Conservation (phyloP, 2,797 vertebrate genomes). For the Enteromius anoplus region DNA sequence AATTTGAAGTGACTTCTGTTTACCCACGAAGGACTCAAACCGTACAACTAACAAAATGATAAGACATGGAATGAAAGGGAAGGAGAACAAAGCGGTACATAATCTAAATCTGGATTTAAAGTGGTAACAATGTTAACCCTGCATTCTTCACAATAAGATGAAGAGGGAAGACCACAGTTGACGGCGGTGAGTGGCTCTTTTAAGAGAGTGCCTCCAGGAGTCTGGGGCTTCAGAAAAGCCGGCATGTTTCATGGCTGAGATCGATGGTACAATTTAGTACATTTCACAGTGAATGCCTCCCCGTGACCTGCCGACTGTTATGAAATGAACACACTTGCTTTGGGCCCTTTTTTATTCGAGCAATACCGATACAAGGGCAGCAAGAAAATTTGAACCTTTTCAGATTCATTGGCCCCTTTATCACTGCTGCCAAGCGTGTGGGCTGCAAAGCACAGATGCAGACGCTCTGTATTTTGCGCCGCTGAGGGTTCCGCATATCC, state of each 20-base stretch:
- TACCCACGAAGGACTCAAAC: constrained; percentile 61
- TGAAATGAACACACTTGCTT: constrained; percentile 78
- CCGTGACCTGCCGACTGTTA: constrained; percentile 78
- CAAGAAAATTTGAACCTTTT: constrained; percentile 79
- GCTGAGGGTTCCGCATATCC: constrained; percentile 27
- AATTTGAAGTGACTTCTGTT: constrained; percentile 70
- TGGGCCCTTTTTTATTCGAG: constrained; percentile 69
- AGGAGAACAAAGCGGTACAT: constrained; percentile 21
- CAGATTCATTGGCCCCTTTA: constrained; percentile 78
- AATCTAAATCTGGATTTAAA: constrained; percentile 49
- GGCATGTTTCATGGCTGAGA: constrained; percentile 76
- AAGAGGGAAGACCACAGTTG: constrained; percentile 31
- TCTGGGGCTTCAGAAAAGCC: constrained; percentile 74
- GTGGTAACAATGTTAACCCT: constrained; percentile 38
- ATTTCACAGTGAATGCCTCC: constrained; percentile 79
- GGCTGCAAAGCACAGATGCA: constrained; percentile 73
- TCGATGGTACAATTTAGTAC: constrained; percentile 82
- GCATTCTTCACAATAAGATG: constrained; percentile 28
- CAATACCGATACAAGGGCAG: constrained; percentile 62
- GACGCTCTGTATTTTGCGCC: constrained; percentile 64
- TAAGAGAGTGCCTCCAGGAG: constrained; percentile 63
- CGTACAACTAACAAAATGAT: constrained; percentile 59
- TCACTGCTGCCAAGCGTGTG: constrained; percentile 77
- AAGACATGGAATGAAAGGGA: constrained; percentile 52
- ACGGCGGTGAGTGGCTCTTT: constrained; percentile 37